Conservation (phyloP, 2,888 invertebrate species). For the Dascillus cervinus region DNA sequence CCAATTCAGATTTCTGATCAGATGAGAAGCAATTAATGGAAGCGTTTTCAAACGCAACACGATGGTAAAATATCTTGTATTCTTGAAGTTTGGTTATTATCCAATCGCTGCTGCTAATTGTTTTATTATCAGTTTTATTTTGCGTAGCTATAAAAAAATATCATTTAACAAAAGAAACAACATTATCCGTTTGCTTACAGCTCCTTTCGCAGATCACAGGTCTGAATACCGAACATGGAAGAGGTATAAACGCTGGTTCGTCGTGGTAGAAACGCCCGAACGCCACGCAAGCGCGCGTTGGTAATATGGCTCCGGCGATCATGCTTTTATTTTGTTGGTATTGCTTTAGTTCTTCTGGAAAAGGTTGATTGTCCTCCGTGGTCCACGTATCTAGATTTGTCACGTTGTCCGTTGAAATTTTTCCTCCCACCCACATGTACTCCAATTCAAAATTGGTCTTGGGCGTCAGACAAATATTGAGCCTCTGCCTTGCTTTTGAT, state of each 20-base stretch:
- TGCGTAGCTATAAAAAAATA: too few relatives aligned
- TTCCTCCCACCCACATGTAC: conserved; percentile 15
- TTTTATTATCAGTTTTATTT: too few relatives aligned
- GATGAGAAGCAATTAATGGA: background rate
- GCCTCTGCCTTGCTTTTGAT: conserved; percentile 45
- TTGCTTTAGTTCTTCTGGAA: too few relatives aligned
- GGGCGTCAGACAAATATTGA: conserved; percentile 45
- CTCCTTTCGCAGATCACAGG: conserved; percentile 2
- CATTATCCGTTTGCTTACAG: too few relatives aligned
- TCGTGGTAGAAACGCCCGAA: conserved; percentile 2
- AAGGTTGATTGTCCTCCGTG: too few relatives aligned
- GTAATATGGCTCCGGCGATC: too few relatives aligned
- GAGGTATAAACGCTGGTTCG: conserved; percentile 1
- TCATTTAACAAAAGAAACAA: too few relatives aligned
- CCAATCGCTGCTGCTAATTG: too few relatives aligned
- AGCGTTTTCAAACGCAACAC: background rate
- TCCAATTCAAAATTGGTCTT: conserved; percentile 43
- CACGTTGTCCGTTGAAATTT: background rate
- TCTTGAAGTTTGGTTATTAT: conserved; percentile 2
- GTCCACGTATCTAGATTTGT: too few relatives aligned
- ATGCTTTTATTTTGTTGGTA: too few relatives aligned
- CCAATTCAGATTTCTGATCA: conserved; percentile 2
- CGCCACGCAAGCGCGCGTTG: too few relatives aligned
- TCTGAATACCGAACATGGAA: conserved; percentile 2
- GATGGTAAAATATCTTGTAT: conserved; percentile 5